Conservation (phyloP, 2,113 vertebrate genomes). For the Stegastes partitus region DNA sequence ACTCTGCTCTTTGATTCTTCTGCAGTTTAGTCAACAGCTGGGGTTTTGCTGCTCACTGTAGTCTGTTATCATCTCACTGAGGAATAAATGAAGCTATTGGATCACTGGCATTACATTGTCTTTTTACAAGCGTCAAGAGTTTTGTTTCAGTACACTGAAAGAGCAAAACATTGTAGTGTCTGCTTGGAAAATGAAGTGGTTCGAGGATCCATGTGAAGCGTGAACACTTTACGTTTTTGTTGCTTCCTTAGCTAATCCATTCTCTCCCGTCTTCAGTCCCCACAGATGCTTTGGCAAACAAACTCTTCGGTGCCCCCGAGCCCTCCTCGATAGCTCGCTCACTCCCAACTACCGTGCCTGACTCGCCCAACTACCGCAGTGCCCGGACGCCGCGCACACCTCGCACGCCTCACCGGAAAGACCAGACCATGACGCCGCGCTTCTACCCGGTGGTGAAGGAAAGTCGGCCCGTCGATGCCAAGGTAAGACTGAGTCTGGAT, state of each 20-base stretch:
- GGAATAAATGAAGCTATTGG: too few relatives aligned
- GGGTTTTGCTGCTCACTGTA: too few relatives aligned
- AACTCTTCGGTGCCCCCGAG: slow-evolving; percentile 95
- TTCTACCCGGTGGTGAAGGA: slow-evolving; percentile 99
- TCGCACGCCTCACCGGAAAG: slow-evolving; percentile 95
- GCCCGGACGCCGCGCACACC: slow-evolving; percentile 95
- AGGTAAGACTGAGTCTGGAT: slow-evolving; percentile 80
- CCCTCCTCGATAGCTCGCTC: slow-evolving; percentile 94
- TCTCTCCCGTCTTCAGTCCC: slow-evolving; percentile 85
- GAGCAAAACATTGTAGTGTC: too few relatives aligned
- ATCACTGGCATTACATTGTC: too few relatives aligned
- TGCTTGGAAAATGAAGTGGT: too few relatives aligned
- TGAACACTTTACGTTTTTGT: too few relatives aligned
- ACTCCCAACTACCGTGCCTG: slow-evolving; percentile 95
- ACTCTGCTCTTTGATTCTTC: too few relatives aligned
- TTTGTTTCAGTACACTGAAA: too few relatives aligned
- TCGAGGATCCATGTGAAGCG: too few relatives aligned
- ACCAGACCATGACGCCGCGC: slow-evolving; percentile 92
- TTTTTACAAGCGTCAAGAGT: too few relatives aligned
- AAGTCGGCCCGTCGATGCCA: slow-evolving; percentile 94
- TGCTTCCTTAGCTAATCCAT: background rate
- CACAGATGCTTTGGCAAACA: slow-evolving; percentile 97
- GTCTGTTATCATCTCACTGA: too few relatives aligned
- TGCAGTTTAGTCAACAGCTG: too few relatives aligned
- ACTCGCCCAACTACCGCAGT: slow-evolving; percentile 95